These are phyloP conservation scores for Muscicapa adusta DNA, from an alignment of 2,113 vertebrate species.

Conservation along the genomic window DNA sequence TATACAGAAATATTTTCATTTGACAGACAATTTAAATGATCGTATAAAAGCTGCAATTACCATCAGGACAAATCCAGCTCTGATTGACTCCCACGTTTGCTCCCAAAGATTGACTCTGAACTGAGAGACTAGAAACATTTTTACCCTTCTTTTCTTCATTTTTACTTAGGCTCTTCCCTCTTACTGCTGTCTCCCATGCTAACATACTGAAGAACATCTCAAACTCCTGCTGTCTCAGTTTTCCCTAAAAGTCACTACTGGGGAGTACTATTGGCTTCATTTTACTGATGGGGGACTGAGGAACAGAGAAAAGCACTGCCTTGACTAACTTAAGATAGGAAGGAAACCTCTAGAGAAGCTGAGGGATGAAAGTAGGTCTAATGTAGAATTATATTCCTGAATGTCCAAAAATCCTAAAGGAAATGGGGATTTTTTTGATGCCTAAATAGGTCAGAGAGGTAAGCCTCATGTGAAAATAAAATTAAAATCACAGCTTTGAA, in stretches of 20 bases:
- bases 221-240: neutral
- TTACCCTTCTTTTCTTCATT: conserved; percentile 3
- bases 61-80: conserved; percentile 60
- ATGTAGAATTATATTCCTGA: neutral
- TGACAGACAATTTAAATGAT: conserved; percentile 67
- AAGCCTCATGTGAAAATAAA: neutral
- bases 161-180: neutral
- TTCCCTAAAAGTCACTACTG: neutral
- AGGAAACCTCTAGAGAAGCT: neutral
- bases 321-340: neutral
- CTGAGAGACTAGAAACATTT: conserved; percentile 4
- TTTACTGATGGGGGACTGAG: neutral
- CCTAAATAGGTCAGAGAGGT: neutral
- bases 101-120: conserved; percentile 35
- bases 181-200: neutral
- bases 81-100: conserved; percentile 56
- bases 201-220: neutral
- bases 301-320: neutral
- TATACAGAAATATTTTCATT: conserved; percentile 68
- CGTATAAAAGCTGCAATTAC: conserved; percentile 62
- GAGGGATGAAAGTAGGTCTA: neutral
- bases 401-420: neutral
- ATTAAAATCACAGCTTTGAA: neutral
- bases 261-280: neutral
- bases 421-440: neutral